Conservation (phyloP, 2,113 vertebrate species). For the Pachycephala philippinensis region DNA sequence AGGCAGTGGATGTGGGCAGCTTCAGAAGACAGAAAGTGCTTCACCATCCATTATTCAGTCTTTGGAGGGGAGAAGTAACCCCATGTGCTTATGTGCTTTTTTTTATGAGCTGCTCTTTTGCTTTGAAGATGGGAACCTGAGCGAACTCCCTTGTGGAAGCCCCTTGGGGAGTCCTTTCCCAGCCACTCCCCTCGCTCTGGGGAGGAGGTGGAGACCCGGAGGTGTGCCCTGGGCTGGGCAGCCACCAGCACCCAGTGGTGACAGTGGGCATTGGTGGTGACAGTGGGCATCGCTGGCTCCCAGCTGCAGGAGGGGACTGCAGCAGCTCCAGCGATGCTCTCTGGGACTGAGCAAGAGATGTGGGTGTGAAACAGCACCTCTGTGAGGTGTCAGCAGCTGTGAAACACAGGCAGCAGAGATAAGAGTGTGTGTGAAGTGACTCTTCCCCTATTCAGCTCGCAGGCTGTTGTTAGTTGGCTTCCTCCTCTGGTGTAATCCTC, state of each 20-base stretch:
- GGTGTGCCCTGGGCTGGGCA: background rate
- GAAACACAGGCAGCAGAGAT: background rate
- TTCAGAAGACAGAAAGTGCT: background rate
- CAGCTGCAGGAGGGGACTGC: background rate
- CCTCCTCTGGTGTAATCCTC: background rate
- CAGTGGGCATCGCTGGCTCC: rapidly evolving
- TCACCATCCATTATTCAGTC: background rate
- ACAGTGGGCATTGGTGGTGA: background rate
- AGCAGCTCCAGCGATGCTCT: background rate
- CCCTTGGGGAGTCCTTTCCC: background rate
- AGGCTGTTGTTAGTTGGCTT: background rate
- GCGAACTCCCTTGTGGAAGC: rapidly evolving
- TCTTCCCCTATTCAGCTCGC: background rate
- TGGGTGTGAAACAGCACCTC: background rate
- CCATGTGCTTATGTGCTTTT: background rate
- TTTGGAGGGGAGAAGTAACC: background rate
- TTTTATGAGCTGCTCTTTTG: background rate
- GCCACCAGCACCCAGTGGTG: rapidly evolving
- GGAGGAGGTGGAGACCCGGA: background rate
- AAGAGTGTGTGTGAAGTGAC: background rate
- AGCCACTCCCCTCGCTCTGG: rapidly evolving
- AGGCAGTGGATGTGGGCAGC: background rate
- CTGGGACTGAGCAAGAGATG: background rate
- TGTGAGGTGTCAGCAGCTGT: background rate
- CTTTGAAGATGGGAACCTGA: background rate